A percentile compares a stretch with the other conserved stretches of the same genome.
These are phyloP conservation scores for Asarcornis scutulata DNA, from an alignment of 2,113 vertebrate genomes.

Conservation along the genomic window DNA sequence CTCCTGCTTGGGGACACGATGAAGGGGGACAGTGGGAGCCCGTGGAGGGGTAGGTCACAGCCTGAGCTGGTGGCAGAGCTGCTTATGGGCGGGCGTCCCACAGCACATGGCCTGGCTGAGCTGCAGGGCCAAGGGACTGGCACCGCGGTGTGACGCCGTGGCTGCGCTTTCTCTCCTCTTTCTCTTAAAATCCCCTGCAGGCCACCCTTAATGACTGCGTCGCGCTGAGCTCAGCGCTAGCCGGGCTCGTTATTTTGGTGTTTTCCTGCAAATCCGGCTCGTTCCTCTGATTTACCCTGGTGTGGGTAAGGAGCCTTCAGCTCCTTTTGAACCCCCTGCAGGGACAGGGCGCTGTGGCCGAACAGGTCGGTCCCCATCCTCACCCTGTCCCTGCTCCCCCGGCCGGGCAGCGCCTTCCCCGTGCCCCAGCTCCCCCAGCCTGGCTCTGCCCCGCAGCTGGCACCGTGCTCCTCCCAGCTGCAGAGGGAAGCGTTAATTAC, in stretches of 20 bases:
- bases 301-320: neutral
- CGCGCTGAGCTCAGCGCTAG: neutral
- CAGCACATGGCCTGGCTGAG: too few relatives aligned
- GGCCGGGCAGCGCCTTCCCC: neutral
- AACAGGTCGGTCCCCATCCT: neutral
- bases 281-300: neutral
- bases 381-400: neutral
- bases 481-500: conserved; percentile 26
- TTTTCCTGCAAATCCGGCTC: neutral
- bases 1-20: fast-evolving
- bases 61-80: too few relatives aligned
- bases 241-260: neutral
- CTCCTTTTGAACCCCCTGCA: neutral
- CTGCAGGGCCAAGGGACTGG: too few relatives aligned
- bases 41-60: too few relatives aligned
- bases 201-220: neutral
- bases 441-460: neutral
- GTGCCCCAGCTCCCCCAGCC: neutral
- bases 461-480: neutral
- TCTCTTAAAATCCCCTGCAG: neutral
- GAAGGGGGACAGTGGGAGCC: too few relatives aligned
- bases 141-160: neutral
- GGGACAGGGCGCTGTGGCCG: neutral
- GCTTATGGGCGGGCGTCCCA: too few relatives aligned
- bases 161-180: neutral